phyloP scores from a whole-genome alignment of 2,113 vertebrate genomes.

The human (Homo sapiens) region GRCh38 chr2:107146501-107147000 shows the following conservation, averaged over 20 bases:
- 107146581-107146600: not conserved
- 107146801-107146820: not conserved
- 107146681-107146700: not conserved
- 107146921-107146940: too few relatives aligned
- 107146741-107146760: accelerated
- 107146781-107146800: not conserved
- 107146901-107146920: too few relatives aligned
- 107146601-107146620: not conserved
- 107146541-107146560: not conserved
- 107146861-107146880: too few relatives aligned
- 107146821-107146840: too few relatives aligned
- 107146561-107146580: not conserved
- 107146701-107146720: not conserved
- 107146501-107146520: not conserved
- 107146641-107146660: not conserved
- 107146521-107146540: accelerated
- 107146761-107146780: not conserved
- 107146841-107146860: too few relatives aligned
- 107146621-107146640: not conserved
- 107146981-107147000: too few relatives aligned
- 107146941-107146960: too few relatives aligned
- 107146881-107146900: too few relatives aligned
- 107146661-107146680: too few relatives aligned
- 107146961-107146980: too few relatives aligned
- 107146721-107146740: not conserved